Percentiles rank a stretch among this genome's conserved stretches.
Evolutionary conservation across 2,888 invertebrate genomes (phyloP).

Genomic region (Drosophila seclusa): DNA sequence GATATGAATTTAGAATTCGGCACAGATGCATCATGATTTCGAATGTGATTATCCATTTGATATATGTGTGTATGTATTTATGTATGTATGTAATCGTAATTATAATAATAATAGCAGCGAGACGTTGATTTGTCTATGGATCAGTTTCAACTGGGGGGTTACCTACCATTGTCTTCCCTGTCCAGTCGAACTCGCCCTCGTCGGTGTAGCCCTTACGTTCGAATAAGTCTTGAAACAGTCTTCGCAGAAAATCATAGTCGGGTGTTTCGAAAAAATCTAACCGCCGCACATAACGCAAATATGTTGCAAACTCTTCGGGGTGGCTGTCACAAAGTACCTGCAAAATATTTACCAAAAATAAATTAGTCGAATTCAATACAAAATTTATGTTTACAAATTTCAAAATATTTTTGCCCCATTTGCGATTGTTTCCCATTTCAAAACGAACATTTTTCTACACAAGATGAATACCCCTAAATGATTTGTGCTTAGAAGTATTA

Average conservation of each 20-base stretch:
- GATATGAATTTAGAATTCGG: constrained; percentile 69
- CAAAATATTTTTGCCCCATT: not conserved
- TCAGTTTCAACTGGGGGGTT: constrained; percentile 5
- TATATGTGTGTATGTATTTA: not conserved
- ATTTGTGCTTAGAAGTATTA: not conserved
- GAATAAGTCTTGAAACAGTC: constrained; percentile 96
- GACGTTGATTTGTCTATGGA: not conserved
- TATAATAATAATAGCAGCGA: not conserved
- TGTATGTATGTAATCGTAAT: constrained; percentile 5
- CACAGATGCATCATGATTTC: constrained; percentile 23
- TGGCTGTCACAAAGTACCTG: constrained; percentile 92
- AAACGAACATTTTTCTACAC: not conserved
- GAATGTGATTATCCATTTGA: constrained; percentile 26
- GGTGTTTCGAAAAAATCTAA: constrained; percentile 99
- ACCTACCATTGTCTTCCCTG: constrained; percentile 91
- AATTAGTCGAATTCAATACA: constrained; percentile 5
- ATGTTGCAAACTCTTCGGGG: constrained; percentile 98
- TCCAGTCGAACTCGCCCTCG: constrained; percentile 98
- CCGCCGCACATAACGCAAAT: constrained; percentile 97
- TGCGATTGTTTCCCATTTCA: not conserved
- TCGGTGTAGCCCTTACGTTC: constrained; percentile 94
- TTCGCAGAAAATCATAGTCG: constrained; percentile 99
- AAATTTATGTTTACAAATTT: not conserved
- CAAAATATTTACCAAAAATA: not conserved
- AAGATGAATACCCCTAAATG: not conserved